These are phyloP conservation scores for Semaprochilodus insignis DNA, from an alignment of 2,797 vertebrate genomes.

Conservation along the genomic window DNA sequence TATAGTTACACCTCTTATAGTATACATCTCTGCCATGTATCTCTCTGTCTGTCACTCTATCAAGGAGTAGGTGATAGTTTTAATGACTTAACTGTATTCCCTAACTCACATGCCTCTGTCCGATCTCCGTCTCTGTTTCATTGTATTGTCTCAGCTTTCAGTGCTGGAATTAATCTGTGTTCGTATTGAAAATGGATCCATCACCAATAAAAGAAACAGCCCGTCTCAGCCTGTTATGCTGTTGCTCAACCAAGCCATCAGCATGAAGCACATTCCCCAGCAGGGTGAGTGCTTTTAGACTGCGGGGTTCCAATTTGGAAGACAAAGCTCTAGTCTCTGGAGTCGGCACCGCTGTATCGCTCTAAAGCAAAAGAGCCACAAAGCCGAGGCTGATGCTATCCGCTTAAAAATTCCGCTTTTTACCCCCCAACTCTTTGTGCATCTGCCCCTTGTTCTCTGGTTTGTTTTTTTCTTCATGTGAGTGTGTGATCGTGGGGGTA, in stretches of 20 bases:
- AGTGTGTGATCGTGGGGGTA: conserved; percentile 4
- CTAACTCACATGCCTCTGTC: background rate
- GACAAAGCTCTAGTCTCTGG: conserved; percentile 23
- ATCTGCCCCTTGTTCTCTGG: background rate
- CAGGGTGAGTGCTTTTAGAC: conserved; percentile 29
- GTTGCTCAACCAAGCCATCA: conserved; percentile 5
- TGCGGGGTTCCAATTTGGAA: conserved; percentile 12
- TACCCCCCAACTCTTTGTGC: background rate
- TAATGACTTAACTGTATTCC: background rate
- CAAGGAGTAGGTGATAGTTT: background rate
- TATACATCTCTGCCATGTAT: no score
- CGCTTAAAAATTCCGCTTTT: conserved; percentile 30
- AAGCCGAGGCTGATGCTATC: conserved; percentile 23
- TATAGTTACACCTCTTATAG: no score
- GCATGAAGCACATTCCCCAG: conserved; percentile 12
- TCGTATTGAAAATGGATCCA: background rate
- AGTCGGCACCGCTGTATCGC: background rate
- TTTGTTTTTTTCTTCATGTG: conserved; percentile 1
- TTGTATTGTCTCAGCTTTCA: background rate
- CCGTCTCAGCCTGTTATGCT: background rate
- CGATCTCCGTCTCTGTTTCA: background rate
- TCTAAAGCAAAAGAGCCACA: background rate
- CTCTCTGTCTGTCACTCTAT: background rate
- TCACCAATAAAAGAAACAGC: background rate
- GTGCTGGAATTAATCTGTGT: background rate